Percentiles rank a stretch among this genome's conserved stretches.
These are phyloP conservation scores for Macroramphosus scolopax DNA, from an alignment of 2,797 vertebrate genomes.

Conservation along the genomic window DNA sequence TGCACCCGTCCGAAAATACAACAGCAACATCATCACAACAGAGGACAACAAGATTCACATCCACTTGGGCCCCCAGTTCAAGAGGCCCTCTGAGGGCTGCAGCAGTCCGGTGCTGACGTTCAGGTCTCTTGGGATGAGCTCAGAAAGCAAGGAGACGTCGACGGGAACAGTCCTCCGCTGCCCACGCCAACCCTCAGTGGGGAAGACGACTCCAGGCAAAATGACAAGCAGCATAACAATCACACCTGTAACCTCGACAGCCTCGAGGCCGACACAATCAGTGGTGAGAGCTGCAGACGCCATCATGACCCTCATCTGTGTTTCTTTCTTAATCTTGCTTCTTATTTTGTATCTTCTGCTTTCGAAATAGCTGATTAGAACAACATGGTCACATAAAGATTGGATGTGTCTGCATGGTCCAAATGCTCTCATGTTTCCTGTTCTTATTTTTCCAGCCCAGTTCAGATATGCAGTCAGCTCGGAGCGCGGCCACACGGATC, in stretches of 20 bases:
- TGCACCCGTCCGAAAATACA: constrained; percentile 80
- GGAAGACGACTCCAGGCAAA: constrained; percentile 78
- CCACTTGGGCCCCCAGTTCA: constrained; percentile 89
- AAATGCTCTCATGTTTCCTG: not conserved
- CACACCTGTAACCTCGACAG: constrained; percentile 83
- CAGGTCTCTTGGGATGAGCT: constrained; percentile 71
- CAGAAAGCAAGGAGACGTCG: constrained; percentile 80
- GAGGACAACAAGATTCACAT: constrained; percentile 99
- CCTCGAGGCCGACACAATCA: constrained; percentile 84
- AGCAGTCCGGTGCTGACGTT: constrained; percentile 75
- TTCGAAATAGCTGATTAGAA: too few relatives aligned
- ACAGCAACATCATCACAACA: constrained; percentile 88
- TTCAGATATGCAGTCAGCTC: constrained; percentile 84
- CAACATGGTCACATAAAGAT: constrained; percentile 30
- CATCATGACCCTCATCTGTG: not conserved
- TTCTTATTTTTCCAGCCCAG: constrained; percentile 70
- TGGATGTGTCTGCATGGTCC: too few relatives aligned
- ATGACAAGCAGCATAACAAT: constrained; percentile 96
- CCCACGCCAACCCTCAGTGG: constrained; percentile 70
- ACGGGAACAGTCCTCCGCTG: constrained; percentile 87
- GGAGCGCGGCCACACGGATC: constrained; percentile 86
- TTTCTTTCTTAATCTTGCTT: constrained; percentile 32
- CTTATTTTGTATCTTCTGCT: constrained; percentile 71
- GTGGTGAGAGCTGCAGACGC: constrained; percentile 78
- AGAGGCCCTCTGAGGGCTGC: constrained; percentile 70